Evolutionary conservation across 2,888 invertebrate species (phyloP).

Genomic region (Polymixis lichenea): DNA sequence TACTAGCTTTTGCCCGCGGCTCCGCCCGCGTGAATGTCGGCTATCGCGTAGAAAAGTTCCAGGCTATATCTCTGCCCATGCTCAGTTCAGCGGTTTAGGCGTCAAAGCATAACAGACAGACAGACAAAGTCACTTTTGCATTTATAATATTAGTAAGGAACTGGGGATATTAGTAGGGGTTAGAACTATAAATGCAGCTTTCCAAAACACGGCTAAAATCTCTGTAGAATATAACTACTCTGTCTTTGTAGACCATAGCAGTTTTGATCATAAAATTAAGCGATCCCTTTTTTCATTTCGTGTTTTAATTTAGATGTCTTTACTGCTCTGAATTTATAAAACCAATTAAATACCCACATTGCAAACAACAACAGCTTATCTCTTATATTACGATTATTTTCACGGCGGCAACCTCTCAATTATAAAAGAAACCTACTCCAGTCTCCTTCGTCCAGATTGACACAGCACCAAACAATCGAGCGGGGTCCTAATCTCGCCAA

Average conservation of each 20-base stretch:
- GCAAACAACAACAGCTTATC: neutral
- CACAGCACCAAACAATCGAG: constrained; percentile 35
- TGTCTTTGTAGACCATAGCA: neutral
- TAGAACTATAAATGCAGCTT: too few species aligned
- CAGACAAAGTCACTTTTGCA: too few species aligned
- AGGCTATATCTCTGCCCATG: too few species aligned
- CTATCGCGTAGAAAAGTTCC: too few species aligned
- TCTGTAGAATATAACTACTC: neutral
- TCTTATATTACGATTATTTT: neutral
- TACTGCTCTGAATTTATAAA: neutral
- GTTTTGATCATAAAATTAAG: neutral
- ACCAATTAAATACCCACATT: neutral
- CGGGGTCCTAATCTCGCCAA: constrained; percentile 82
- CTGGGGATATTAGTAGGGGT: too few species aligned
- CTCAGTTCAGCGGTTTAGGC: too few species aligned
- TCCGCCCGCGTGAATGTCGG: too few species aligned
- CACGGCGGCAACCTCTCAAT: constrained; percentile 4
- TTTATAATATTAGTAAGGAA: too few species aligned
- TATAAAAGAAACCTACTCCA: constrained; percentile 16
- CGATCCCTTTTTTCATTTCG: neutral
- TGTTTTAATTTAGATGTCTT: neutral
- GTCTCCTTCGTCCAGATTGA: constrained; percentile 23
- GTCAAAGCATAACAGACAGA: too few species aligned
- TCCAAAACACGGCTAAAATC: too few species aligned
- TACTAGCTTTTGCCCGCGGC: too few species aligned